Conservation (phyloP, 1,140 invertebrate species). For the Listronotus oregonensis region DNA sequence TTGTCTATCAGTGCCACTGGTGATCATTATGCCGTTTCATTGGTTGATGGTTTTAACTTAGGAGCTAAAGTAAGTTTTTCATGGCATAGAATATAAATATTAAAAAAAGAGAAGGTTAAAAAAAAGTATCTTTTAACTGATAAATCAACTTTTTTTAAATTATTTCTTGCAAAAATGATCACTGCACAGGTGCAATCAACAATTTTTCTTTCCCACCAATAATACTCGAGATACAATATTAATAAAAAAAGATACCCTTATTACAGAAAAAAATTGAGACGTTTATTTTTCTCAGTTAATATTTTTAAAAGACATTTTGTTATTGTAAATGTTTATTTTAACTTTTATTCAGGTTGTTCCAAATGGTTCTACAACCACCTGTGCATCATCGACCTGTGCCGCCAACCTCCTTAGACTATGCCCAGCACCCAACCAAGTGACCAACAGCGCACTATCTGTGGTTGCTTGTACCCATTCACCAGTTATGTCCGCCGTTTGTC, state of each 20-base stretch:
- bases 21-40: slow-evolving; percentile 24
- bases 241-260: no score
- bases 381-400: slow-evolving; percentile 22
- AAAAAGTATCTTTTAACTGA: no score
- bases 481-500: slow-evolving; percentile 24
- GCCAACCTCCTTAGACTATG: slow-evolving; percentile 34
- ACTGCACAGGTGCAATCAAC: no score
- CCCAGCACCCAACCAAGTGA: slow-evolving; percentile 30
- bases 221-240: no score
- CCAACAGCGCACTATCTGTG: slow-evolving; percentile 14
- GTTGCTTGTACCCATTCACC: slow-evolving; percentile 27
- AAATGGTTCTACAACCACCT: slow-evolving; percentile 11
- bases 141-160: no score
- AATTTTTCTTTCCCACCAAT: no score
- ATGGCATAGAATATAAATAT: not conserved
- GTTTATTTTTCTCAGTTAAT: no score
- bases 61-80: slow-evolving; percentile 21
- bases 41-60: slow-evolving; percentile 32
- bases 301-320: no score
- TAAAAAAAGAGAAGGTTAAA: no score
- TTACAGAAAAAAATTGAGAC: no score
- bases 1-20: slow-evolving; percentile 10
- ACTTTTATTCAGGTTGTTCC: slow-evolving; percentile 37
- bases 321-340: no score
- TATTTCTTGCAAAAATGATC: no score